These are phyloP conservation scores for Lepidurus arcticus DNA, from an alignment of 1,140 invertebrate genomes.

Conservation along the genomic window DNA sequence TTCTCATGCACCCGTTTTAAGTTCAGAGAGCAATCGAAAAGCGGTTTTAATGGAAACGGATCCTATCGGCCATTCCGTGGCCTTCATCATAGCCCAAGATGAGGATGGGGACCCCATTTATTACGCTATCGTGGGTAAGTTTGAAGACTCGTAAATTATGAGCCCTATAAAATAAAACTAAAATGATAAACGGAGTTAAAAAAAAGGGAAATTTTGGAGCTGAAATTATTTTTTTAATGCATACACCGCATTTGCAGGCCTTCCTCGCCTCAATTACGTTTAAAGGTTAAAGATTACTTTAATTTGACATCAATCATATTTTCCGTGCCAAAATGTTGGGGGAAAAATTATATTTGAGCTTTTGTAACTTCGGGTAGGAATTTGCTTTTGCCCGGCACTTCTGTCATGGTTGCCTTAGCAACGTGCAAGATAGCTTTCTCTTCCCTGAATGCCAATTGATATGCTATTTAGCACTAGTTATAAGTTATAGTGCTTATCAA, in stretches of 20 bases:
- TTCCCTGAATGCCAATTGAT: not conserved
- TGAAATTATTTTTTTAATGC: too few relatives aligned
- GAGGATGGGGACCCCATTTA: constrained; percentile 76
- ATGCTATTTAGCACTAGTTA: not conserved
- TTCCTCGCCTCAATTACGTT: too few relatives aligned
- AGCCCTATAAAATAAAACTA: too few relatives aligned
- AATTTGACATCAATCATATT: too few relatives aligned
- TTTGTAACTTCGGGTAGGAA: not conserved
- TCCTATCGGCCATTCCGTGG: constrained; percentile 70
- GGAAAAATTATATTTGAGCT: too few relatives aligned
- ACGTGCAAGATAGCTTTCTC: not conserved
- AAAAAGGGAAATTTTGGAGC: too few relatives aligned
- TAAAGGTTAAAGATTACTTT: too few relatives aligned
- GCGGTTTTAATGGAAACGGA: constrained; percentile 78
- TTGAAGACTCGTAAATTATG: not conserved
- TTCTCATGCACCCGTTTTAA: constrained; percentile 52
- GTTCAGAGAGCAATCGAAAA: constrained; percentile 48
- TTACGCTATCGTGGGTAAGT: constrained; percentile 82
- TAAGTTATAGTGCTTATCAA: not conserved
- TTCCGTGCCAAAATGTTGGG: too few relatives aligned
- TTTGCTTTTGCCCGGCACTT: not conserved
- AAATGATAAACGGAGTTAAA: too few relatives aligned
- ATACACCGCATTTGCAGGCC: too few relatives aligned
- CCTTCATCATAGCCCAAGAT: constrained; percentile 73
- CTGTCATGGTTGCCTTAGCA: not conserved